phyloP scores from a whole-genome alignment of 2,797 vertebrate genomes.

The Sarcophilus harrisii region DNA sequence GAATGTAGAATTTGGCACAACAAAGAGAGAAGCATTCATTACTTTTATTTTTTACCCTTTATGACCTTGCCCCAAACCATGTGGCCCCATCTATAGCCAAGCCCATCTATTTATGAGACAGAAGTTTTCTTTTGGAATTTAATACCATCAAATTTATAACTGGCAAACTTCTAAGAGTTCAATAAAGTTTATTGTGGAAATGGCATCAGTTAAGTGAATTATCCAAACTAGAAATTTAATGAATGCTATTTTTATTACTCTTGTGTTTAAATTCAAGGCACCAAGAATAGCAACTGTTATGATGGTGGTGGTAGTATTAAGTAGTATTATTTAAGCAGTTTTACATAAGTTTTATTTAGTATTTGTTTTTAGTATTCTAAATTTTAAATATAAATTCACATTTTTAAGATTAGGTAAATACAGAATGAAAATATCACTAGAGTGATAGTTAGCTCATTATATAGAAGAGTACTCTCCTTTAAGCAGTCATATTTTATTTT shows the following conservation, averaged over 20 bases:
- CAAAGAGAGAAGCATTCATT: neutral
- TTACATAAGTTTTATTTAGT: neutral
- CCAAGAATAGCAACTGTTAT: neutral
- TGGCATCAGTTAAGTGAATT: neutral
- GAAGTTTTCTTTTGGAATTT: neutral
- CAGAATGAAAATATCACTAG: neutral
- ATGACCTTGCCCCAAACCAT: neutral
- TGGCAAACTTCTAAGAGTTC: neutral
- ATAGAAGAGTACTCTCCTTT: neutral
- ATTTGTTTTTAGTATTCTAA: neutral
- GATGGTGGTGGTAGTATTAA: neutral
- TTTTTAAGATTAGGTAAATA: neutral
- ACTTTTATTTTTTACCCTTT: neutral
- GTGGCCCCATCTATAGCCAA: neutral
- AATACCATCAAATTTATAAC: neutral
- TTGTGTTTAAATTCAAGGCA: neutral
- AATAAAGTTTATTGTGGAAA: neutral
- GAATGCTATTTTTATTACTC: neutral
- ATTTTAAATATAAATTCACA: neutral
- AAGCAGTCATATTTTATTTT: neutral
- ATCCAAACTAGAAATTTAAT: neutral
- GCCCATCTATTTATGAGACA: neutral
- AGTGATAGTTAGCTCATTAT: neutral
- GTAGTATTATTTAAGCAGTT: neutral
- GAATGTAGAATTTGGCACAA: neutral